A percentile compares a stretch with the other conserved stretches of the same genome.
Evolutionary conservation across 1,140 invertebrate species (phyloP).

Genomic region (Homarus americanus): DNA sequence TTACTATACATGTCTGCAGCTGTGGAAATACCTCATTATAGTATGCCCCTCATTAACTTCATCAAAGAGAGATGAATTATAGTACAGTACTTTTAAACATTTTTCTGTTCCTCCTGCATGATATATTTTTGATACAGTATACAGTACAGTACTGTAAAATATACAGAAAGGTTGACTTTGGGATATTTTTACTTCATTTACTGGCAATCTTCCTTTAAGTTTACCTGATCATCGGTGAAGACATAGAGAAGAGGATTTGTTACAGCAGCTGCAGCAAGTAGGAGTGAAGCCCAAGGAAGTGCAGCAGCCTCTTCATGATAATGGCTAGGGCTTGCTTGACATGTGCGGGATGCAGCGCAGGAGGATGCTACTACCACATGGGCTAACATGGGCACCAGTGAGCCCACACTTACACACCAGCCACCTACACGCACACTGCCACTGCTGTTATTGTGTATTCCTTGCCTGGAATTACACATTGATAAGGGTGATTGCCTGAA

Average conservation of each 20-base stretch:
- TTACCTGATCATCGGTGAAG: conserved; percentile 70
- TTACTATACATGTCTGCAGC: no score
- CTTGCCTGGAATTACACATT: neutral
- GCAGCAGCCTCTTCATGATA: conserved; percentile 64
- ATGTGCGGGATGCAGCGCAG: conserved; percentile 56
- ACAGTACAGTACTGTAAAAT: no score
- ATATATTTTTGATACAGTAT: no score
- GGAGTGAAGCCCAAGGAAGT: conserved; percentile 72
- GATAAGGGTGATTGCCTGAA: neutral
- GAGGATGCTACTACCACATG: conserved; percentile 71
- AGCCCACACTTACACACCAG: conserved; percentile 58
- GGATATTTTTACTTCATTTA: no score
- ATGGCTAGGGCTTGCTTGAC: conserved; percentile 37
- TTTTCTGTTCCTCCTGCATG: no score
- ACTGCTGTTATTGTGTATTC: conserved; percentile 30
- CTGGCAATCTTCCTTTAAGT: neutral
- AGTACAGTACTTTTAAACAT: no score
- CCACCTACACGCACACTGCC: conserved; percentile 59
- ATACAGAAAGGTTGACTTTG: no score
- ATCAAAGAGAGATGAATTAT: no score
- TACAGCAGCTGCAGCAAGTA: conserved; percentile 68
- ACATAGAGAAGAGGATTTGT: conserved; percentile 72
- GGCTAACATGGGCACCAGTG: conserved; percentile 65
- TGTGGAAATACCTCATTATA: no score
- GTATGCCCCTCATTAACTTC: no score